Evolutionary conservation across 2,888 invertebrate species (phyloP), one percentile per base, ranked within the genome.

Genomic region (Octonoba sinensis): DNA sequence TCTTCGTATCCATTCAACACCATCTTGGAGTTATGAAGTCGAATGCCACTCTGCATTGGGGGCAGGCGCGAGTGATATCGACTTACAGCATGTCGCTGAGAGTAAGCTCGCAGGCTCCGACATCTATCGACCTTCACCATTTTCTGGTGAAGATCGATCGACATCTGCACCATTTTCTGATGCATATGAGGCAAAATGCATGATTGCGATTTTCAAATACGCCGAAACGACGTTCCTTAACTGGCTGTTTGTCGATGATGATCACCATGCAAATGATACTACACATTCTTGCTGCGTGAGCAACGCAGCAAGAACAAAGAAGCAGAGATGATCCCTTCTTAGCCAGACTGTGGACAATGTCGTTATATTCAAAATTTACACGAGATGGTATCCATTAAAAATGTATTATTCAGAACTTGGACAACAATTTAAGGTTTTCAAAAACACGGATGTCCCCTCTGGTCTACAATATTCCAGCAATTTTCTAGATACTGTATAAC

Each of bases 231-330:
- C 88, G 87, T 70, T 89, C 88, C 24, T 85, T 83, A 1, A 84
- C 54, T 0, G 87, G 87, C 47, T 87, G 85, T 77, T 90, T 89
- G 46, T 89, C 88, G 72, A 86, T 76, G 6, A 91, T 88, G 12
- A 92, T 91, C 87, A 95, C 95, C 89, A 95, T 94, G 87, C 95
- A 96, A 77, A 96, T 93, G 22, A n/a, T n/a, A n/a, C 95, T 95
- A 87, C 96, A 96, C 1, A 85, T 94, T 94, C 86, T 91, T 91
- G 76, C 94, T 94, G 71, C 93, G n/a, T n/a, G n/a, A n/a, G n/a
- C n/a, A n/a, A n/a, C n/a, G n/a, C n/a, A n/a, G n/a, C n/a, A n/a
- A n/a, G n/a, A n/a, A n/a, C n/a, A n/a, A n/a, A n/a, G n/a, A n/a
- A n/a, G n/a, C n/a, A n/a, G n/a, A n/a, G n/a, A n/a, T n/a, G n/a